A percentile compares a stretch with the other conserved stretches of the same genome.
phyloP scores from a whole-genome alignment of 2,113 vertebrate genomes.

The Hassar affinis region DNA sequence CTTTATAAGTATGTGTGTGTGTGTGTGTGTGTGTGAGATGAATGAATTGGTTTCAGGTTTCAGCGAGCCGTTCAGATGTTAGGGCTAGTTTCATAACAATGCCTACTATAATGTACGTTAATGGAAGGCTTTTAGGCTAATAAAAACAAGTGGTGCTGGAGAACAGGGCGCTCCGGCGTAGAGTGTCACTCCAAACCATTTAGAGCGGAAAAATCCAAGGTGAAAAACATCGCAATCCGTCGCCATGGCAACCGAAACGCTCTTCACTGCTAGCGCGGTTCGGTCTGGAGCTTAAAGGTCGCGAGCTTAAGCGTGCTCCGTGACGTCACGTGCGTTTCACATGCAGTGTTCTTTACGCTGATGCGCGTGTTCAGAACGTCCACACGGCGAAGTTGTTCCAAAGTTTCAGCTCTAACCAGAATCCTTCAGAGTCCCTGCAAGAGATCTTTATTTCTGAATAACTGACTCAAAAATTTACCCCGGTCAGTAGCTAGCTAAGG shows the following conservation, averaged over 20 bases:
- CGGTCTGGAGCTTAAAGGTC: neutral
- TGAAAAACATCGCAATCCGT: neutral
- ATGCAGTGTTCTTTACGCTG: neutral
- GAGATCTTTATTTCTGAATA: too few species aligned
- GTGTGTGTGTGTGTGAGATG: neutral
- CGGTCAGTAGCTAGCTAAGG: neutral
- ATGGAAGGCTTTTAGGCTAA: constrained; percentile 5
- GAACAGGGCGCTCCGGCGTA: neutral
- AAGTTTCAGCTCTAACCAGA: too few species aligned
- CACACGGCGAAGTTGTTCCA: too few species aligned
- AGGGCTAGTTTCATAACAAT: constrained; percentile 3
- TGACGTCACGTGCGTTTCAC: neutral
- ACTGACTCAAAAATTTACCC: neutral
- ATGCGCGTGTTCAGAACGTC: neutral
- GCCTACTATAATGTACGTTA: neutral
- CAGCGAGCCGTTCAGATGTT: neutral
- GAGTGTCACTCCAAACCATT: constrained; percentile 5
- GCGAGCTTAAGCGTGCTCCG: neutral
- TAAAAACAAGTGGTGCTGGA: neutral
- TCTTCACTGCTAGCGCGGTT: neutral
- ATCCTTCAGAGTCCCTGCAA: too few species aligned
- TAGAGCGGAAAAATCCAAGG: neutral
- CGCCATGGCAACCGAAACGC: constrained; percentile 24
- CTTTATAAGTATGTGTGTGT: neutral
- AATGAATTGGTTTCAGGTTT: constrained; percentile 15